phyloP scores from a whole-genome alignment of 2,888 invertebrate species.

The Laothoe populi region DNA sequence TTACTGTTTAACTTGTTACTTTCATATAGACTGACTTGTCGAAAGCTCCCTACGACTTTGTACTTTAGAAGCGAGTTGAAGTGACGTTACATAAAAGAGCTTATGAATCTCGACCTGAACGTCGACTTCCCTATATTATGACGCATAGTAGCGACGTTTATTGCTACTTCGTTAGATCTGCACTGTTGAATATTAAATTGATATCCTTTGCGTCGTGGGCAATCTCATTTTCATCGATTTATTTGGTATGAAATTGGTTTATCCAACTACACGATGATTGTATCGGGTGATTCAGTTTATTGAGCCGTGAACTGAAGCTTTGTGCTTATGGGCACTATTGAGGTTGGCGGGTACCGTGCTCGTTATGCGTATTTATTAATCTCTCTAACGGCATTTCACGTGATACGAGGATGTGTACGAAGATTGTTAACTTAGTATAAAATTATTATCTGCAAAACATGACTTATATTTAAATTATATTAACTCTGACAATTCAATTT shows the following conservation, averaged over 20 bases:
- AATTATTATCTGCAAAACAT: no score
- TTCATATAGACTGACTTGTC: conserved; percentile 58
- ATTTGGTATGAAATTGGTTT: conserved; percentile 64
- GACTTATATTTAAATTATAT: not conserved
- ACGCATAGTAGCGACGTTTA: conserved; percentile 50
- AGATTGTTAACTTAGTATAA: not conserved
- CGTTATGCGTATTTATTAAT: conserved; percentile 26
- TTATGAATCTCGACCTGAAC: conserved; percentile 56
- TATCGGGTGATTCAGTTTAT: conserved; percentile 59
- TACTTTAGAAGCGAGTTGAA: conserved; percentile 59
- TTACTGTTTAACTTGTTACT: conserved; percentile 60
- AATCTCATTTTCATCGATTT: conserved; percentile 61
- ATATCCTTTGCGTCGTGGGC: conserved; percentile 49
- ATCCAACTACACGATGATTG: conserved; percentile 64
- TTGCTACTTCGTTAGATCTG: conserved; percentile 45
- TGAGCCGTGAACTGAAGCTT: conserved; percentile 60
- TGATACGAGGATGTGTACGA: not conserved
- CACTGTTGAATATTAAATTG: conserved; percentile 55
- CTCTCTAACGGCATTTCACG: not conserved
- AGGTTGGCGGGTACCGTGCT: conserved; percentile 1
- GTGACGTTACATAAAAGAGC: conserved; percentile 63
- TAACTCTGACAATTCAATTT: conserved; percentile 51
- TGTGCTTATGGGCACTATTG: conserved; percentile 43
- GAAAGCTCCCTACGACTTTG: conserved; percentile 61
- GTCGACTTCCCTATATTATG: conserved; percentile 52